phyloP scores from a whole-genome alignment of 2,113 vertebrate genomes.

The Anser cygnoides region DNA sequence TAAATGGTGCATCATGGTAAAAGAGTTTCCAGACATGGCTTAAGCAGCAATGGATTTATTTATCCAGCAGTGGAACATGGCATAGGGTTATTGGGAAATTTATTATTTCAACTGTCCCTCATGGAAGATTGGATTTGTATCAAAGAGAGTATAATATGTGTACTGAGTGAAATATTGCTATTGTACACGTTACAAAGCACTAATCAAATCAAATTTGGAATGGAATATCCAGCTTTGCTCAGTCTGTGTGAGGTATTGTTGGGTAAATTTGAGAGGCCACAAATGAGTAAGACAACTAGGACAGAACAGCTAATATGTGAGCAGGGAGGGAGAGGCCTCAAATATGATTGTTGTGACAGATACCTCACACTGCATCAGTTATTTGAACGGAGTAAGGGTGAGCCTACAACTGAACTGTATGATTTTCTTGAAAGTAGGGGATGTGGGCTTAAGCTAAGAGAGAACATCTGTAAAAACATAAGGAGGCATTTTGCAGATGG shows the following conservation, averaged over 20 bases:
- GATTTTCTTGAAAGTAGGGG: neutral
- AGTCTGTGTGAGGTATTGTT: neutral
- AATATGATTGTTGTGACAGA: neutral
- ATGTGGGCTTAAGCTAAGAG: neutral
- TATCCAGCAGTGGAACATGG: neutral
- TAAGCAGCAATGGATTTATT: neutral
- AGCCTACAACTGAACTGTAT: neutral
- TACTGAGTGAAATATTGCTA: neutral
- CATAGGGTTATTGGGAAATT: neutral
- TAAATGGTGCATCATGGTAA: neutral
- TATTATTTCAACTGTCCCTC: neutral
- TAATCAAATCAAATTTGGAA: neutral
- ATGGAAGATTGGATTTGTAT: neutral
- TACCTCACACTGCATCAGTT: neutral
- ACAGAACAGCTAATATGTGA: neutral
- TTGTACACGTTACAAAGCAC: neutral
- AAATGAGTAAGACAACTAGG: neutral
- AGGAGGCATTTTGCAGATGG: neutral
- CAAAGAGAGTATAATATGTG: neutral
- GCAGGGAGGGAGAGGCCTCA: neutral
- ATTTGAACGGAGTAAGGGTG: neutral
- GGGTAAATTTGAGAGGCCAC: neutral
- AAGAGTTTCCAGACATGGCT: conserved; percentile 11
- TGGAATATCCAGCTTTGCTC: neutral
- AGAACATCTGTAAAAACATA: neutral